Evolutionary conservation across 2,113 vertebrate species (phyloP), one percentile per base, ranked within the genome.

Genomic region (Theristicus caerulescens): DNA sequence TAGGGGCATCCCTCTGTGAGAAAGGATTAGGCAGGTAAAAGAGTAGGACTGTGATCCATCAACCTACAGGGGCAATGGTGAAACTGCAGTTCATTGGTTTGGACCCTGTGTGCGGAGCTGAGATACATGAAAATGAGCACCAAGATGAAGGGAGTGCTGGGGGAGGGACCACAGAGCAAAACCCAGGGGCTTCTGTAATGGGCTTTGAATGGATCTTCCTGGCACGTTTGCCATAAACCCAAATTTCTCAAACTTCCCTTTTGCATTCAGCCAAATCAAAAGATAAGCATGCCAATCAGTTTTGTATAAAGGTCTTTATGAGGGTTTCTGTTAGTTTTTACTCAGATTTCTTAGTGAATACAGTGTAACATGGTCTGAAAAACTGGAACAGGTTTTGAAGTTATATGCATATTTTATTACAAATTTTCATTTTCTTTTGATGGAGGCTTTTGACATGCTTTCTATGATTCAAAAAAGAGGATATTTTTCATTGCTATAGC

Each of bases 21-120:
- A 95, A 93, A 86, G 91, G 84, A 97, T 97, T 96, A 95, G 74
- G 64, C 87, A 97, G 91, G 95, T 97, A 96, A 94, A 95, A 96
- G 93, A 34, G 82, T 40, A 34, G 71, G 62, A 64, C 66, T 88
- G 54, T 96, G 94, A 95, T 90, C 82, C 2, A 24, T 88, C 93
- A 95, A 13, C 94, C 91, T 47, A 46, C 3, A 34, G 74, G 87
- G 86, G 93, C 89, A 95, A 96, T 91, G 79, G 66, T 4, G 2
- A 93, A 85, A 97, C 54, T 80, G 93, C 95, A 87, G 94, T 95
- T 97, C 91, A 91, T 80, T 93, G 87, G 71, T 93, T 93, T 22
- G 9, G 82, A 73, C 93, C 74, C 84, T 27, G 79, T 2, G 7
- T 94, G 91, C 1, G 9, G 71, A 59, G 89, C 59, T 70, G 74